Evolutionary conservation across 2,113 vertebrate genomes (phyloP).

Genomic region (Phodopus roborovskii): DNA sequence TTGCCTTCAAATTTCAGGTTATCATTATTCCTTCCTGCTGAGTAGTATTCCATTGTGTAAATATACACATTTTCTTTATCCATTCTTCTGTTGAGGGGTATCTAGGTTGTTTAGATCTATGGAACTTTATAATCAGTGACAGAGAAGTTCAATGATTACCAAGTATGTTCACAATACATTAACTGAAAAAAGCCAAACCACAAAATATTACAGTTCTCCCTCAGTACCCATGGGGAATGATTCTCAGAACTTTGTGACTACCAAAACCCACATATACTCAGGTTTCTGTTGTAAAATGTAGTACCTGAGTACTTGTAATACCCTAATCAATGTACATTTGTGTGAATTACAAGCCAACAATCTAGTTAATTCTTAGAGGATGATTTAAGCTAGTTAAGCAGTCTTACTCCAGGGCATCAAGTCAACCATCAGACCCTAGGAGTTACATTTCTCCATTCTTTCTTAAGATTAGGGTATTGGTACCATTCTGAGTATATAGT

Average conservation of each 20-base stretch:
- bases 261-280: background rate
- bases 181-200: background rate
- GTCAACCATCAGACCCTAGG: conserved; percentile 50
- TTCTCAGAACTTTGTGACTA: background rate
- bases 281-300: background rate
- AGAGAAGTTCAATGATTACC: background rate
- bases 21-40: no score
- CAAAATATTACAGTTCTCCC: background rate
- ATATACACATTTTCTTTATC: no score
- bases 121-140: background rate
- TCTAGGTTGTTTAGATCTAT: background rate
- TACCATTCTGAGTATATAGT: background rate
- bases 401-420: conserved; percentile 71
- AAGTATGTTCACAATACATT: background rate
- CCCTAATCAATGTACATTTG: background rate
- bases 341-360: conserved; percentile 73
- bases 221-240: background rate
- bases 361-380: conserved; percentile 70
- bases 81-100: no score
- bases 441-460: conserved; percentile 65
- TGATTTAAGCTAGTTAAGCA: conserved; percentile 77
- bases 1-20: no score
- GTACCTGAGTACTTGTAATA: background rate
- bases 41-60: no score
- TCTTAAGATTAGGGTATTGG: conserved; percentile 40